Evolutionary conservation across 2,113 vertebrate genomes (phyloP).

Genomic region (Crypturellus undulatus): DNA sequence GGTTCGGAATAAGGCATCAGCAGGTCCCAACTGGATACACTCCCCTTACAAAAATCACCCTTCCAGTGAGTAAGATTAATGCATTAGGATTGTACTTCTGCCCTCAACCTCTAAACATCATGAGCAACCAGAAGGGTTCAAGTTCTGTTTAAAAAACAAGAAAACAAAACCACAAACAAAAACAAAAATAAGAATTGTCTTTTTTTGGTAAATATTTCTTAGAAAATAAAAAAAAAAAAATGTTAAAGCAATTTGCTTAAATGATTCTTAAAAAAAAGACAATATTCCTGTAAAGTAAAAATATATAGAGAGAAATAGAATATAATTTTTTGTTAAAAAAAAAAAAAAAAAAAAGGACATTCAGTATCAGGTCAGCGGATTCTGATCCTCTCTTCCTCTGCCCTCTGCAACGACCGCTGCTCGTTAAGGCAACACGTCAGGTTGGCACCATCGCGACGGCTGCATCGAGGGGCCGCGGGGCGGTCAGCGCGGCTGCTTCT

Average conservation of each 20-base stretch:
- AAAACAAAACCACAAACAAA: background rate
- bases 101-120: background rate
- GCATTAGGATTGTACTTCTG: background rate
- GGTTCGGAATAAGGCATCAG: slow-evolving; percentile 78
- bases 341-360: slow-evolving; percentile 3
- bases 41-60: background rate
- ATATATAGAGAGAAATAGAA: slow-evolving; percentile 67
- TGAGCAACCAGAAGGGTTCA: slow-evolving; percentile 61
- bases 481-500: slow-evolving; percentile 72
- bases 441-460: slow-evolving; percentile 40
- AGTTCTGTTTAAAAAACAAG: background rate
- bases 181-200: slow-evolving; percentile 5
- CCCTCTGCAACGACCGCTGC: slow-evolving; percentile 1
- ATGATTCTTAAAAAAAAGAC: slow-evolving; percentile 68
- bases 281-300: slow-evolving; percentile 70
- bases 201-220: slow-evolving; percentile 78
- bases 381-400: background rate
- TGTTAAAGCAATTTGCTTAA: slow-evolving; percentile 46
- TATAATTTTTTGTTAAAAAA: slow-evolving; percentile 16
- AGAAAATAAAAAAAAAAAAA: slow-evolving; percentile 75
- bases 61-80: slow-evolving; percentile 9
- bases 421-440: slow-evolving; percentile 77
- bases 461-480: too few species aligned
- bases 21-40: slow-evolving; percentile 40
- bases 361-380: slow-evolving; percentile 35